Evolutionary conservation across 2,797 vertebrate genomes (phyloP).

Genomic region (Notoglanidium macrostoma): DNA sequence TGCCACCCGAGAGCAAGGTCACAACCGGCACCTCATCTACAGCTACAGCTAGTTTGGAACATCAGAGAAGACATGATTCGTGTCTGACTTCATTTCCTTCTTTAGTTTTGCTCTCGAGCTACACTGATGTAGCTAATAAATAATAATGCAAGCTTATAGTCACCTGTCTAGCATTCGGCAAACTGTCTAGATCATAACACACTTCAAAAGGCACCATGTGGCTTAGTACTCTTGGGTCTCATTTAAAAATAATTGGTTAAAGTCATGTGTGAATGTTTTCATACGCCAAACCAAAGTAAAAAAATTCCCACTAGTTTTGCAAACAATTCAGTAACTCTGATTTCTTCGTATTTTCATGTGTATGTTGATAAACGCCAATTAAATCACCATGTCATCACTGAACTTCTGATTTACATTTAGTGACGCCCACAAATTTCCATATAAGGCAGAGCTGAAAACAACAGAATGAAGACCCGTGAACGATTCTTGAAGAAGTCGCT

Average conservation of each 20-base stretch:
- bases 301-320: not conserved
- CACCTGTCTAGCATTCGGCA: not conserved
- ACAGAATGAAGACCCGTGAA: not conserved
- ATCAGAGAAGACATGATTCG: not conserved
- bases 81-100: not conserved
- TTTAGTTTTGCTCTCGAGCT: not conserved
- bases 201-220: not conserved
- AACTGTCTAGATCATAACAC: not conserved
- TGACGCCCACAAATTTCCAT: not conserved
- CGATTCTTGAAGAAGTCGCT: too few species aligned
- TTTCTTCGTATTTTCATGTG: not conserved
- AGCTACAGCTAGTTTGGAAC: not conserved
- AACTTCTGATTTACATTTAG: not conserved
- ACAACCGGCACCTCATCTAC: not conserved
- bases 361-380: not conserved
- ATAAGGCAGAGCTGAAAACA: not conserved
- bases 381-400: not conserved
- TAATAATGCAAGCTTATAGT: not conserved
- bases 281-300: not conserved
- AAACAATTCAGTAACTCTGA: not conserved
- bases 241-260: not conserved
- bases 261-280: not conserved
- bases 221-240: not conserved
- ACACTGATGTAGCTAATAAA: not conserved
- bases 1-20: constrained; percentile 81